Conservation (phyloP, 2,888 invertebrate genomes). For the Gibbula magus region DNA sequence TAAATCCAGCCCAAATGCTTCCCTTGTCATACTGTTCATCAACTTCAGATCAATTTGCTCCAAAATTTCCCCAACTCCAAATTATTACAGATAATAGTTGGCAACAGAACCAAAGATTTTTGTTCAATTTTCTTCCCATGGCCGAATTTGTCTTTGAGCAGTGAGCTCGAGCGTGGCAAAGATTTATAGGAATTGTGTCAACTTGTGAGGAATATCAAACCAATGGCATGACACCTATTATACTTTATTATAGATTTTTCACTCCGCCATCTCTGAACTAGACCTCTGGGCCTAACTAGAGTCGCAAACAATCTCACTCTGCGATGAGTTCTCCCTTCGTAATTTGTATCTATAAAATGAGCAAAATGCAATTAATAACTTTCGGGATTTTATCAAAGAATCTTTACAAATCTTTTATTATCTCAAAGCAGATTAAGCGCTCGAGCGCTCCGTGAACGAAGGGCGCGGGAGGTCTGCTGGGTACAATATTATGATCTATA, state of each 20-base stretch:
- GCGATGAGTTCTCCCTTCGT: not conserved
- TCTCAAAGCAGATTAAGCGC: slow-evolving; percentile 11
- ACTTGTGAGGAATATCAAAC: slow-evolving; percentile 29
- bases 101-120: slow-evolving; percentile 29
- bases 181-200: slow-evolving; percentile 38
- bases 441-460: not conserved
- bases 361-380: slow-evolving; percentile 19
- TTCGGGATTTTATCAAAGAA: slow-evolving; percentile 6
- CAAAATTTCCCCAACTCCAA: slow-evolving; percentile 36
- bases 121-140: slow-evolving; percentile 38
- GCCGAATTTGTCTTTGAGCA: slow-evolving; percentile 36
- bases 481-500: slow-evolving; percentile 11
- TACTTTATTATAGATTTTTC: slow-evolving; percentile 25
- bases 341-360: slow-evolving; percentile 22
- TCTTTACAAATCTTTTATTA: slow-evolving; percentile 15
- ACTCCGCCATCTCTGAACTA: slow-evolving; percentile 19
- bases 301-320: slow-evolving; percentile 9
- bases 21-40: slow-evolving; percentile 41
- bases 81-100: slow-evolving; percentile 36
- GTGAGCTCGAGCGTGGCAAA: slow-evolving; percentile 25
- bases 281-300: slow-evolving; percentile 12
- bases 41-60: slow-evolving; percentile 40
- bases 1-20: slow-evolving; percentile 37
- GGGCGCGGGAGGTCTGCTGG: not conserved
- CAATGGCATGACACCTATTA: slow-evolving; percentile 24